phyloP scores from a whole-genome alignment of 2,888 invertebrate genomes.

The Chymomyza fuscimana region DNA sequence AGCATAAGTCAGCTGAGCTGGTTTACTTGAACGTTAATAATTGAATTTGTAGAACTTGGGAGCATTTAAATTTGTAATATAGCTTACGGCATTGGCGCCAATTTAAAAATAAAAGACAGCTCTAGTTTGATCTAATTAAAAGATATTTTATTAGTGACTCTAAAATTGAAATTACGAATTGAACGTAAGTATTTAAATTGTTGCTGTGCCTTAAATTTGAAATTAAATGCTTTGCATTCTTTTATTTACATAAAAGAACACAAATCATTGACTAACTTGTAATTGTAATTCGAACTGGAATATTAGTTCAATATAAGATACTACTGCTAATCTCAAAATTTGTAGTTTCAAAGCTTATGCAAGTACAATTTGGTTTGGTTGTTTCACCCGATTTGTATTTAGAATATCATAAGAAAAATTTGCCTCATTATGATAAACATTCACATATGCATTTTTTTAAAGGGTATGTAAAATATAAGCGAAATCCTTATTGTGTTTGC shows the following conservation, averaged over 20 bases:
- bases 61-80: neutral
- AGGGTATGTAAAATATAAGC: slow-evolving; percentile 40
- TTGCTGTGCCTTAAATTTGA: slow-evolving; percentile 46
- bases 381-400: slow-evolving; percentile 45
- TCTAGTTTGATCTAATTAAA: neutral
- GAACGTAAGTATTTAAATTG: slow-evolving; percentile 54
- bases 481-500: slow-evolving; percentile 22
- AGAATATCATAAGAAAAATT: slow-evolving; percentile 52
- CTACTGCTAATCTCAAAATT: slow-evolving; percentile 48
- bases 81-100: slow-evolving; percentile 29
- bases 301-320: slow-evolving; percentile 48
- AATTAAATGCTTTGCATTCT: slow-evolving; percentile 33
- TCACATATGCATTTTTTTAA: slow-evolving; percentile 19
- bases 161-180: slow-evolving; percentile 54
- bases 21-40: neutral
- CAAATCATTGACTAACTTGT: slow-evolving; percentile 13
- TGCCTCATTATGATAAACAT: slow-evolving; percentile 22
- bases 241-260: slow-evolving; percentile 26
- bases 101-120: neutral
- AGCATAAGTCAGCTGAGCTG: neutral
- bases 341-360: slow-evolving; percentile 22
- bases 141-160: slow-evolving; percentile 47
- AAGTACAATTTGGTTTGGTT: neutral
- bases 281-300: neutral
- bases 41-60: neutral